Conservation (phyloP, 2,113 vertebrate species). For the Ornithorhynchus anatinus region DNA sequence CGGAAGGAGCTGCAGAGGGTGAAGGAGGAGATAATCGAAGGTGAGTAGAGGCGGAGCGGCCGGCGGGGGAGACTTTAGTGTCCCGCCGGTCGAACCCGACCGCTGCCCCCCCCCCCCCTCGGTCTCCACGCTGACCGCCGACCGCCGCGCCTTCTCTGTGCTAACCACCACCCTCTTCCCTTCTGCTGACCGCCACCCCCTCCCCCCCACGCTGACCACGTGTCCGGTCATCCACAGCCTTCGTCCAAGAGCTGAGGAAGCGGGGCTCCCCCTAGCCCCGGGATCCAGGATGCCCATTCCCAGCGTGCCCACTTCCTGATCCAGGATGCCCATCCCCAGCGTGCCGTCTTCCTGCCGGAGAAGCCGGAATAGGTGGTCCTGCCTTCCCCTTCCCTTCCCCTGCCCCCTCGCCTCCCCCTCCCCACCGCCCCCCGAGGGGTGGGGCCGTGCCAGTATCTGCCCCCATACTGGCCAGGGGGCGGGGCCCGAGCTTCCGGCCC, state of each 20-base stretch:
- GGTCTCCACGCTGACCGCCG: background rate
- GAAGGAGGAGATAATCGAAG: conserved; percentile 92
- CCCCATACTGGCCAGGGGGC: conserved; percentile 45
- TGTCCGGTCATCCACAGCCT: conserved; percentile 68
- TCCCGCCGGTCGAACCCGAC: background rate
- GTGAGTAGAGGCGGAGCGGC: conserved; percentile 50
- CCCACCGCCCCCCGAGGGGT: conserved; percentile 32
- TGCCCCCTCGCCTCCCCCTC: conserved; percentile 33
- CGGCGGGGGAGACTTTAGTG: background rate
- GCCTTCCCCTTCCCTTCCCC: conserved; percentile 1
- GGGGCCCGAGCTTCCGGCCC: conserved; percentile 30
- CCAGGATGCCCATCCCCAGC: no score
- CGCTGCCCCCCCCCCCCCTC: no score
- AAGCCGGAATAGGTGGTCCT: background rate
- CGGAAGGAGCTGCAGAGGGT: conserved; percentile 89
- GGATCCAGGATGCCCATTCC: no score
- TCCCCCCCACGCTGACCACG: background rate
- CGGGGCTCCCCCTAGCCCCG: conserved; percentile 78
- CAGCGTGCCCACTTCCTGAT: no score
- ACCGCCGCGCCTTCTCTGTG: no score
- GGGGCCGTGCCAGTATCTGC: conserved; percentile 9
- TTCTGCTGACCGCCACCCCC: background rate
- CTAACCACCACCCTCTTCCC: background rate
- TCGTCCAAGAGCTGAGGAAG: conserved; percentile 87
- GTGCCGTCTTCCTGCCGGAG: background rate